These are phyloP conservation scores for Gopherus flavomarginatus DNA, from an alignment of 2,113 vertebrate species.

Conservation along the genomic window DNA sequence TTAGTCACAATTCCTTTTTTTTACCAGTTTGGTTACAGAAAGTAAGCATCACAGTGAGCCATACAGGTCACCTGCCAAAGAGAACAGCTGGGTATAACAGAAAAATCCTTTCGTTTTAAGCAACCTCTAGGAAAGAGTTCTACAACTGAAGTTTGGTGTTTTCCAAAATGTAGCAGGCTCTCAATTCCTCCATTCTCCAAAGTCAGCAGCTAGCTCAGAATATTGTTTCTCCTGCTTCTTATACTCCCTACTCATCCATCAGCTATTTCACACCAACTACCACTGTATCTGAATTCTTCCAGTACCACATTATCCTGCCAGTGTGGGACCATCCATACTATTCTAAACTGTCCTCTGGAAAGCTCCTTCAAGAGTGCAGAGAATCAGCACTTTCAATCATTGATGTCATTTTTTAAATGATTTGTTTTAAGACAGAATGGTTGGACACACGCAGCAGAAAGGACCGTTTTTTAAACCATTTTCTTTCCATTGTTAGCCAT, in stretches of 20 bases:
- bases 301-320: not conserved
- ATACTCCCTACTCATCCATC: not conserved
- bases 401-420: not conserved
- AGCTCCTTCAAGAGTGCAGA: not conserved
- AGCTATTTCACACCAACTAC: not conserved
- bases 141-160: too few relatives aligned
- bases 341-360: not conserved
- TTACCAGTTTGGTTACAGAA: too few relatives aligned
- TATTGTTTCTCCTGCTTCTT: not conserved
- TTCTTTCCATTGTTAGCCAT: conserved; percentile 13
- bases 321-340: not conserved
- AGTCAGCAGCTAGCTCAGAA: not conserved
- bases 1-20: not conserved
- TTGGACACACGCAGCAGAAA: not conserved
- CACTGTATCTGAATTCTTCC: not conserved
- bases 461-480: not conserved
- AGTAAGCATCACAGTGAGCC: too few relatives aligned
- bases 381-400: not conserved
- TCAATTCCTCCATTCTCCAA: too few relatives aligned
- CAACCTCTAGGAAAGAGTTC: too few relatives aligned
- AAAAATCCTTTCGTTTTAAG: too few relatives aligned
- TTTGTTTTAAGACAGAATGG: not conserved
- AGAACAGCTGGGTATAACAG: too few relatives aligned
- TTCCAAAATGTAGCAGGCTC: too few relatives aligned
- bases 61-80: too few relatives aligned